Percentiles rank a stretch among this genome's conserved stretches.
Evolutionary conservation across 2,888 invertebrate genomes (phyloP).

Genomic region (Byasa hedistus): DNA sequence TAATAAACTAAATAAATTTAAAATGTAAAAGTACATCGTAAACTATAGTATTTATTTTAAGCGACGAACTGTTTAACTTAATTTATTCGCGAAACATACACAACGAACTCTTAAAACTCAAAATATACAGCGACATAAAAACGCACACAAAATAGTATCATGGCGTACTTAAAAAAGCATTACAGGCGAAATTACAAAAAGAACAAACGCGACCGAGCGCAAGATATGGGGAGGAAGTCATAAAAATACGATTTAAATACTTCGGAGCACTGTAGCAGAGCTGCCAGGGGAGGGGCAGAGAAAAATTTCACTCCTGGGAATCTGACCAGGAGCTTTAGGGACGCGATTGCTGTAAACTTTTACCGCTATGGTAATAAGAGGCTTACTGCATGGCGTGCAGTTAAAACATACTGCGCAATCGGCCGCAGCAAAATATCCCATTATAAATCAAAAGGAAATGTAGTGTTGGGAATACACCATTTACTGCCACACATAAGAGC

Average conservation of each 20-base stretch:
- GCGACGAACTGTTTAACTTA: no score
- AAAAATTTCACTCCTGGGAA: conserved; percentile 15
- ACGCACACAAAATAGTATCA: conserved; percentile 9
- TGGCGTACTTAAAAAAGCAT: conserved; percentile 14
- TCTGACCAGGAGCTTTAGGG: conserved; percentile 1
- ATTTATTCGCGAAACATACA: background rate
- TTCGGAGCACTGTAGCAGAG: conserved; percentile 7
- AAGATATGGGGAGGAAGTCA: conserved; percentile 16
- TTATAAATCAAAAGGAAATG: conserved; percentile 27
- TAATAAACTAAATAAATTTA: no score
- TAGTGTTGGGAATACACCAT: background rate
- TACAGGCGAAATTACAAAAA: conserved; percentile 18
- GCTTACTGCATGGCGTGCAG: conserved; percentile 6
- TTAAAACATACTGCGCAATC: conserved; percentile 12
- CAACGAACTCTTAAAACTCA: background rate
- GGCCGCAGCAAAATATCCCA: conserved; percentile 10
- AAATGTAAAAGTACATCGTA: no score
- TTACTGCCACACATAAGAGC: background rate
- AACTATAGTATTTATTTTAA: no score
- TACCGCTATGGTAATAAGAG: conserved; percentile 13
- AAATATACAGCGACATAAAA: background rate
- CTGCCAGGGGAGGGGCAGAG: background rate
- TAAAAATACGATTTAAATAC: conserved; percentile 23
- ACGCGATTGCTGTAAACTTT: conserved; percentile 3
- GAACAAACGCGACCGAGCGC: conserved; percentile 13